Conservation (phyloP, 2,113 vertebrate genomes). For the Hassar affinis region DNA sequence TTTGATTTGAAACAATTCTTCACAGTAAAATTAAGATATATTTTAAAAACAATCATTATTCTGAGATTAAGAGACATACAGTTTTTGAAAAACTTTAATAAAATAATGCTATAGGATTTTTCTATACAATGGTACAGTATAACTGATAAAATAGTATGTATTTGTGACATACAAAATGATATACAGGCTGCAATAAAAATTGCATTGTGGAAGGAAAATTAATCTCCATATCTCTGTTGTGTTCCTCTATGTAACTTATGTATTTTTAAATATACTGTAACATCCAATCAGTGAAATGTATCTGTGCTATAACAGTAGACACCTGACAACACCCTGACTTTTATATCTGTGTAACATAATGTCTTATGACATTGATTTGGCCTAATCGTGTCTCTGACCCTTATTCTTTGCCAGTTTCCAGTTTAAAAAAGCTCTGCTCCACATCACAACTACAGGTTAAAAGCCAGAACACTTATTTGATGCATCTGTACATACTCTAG, state of each 20-base stretch:
- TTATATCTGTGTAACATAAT: not conserved
- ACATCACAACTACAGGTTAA: not conserved
- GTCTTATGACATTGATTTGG: not conserved
- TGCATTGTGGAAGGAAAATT: not conserved
- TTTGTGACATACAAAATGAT: not conserved
- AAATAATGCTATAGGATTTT: not conserved
- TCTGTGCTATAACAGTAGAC: not conserved
- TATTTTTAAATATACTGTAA: not conserved
- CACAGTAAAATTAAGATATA: not conserved
- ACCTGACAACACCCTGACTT: not conserved
- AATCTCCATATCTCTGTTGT: not conserved
- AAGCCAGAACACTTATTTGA: slow-evolving; percentile 1
- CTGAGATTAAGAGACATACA: not conserved
- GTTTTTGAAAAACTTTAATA: not conserved
- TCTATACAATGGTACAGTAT: not conserved
- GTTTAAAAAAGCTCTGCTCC: not conserved
- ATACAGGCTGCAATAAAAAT: not conserved
- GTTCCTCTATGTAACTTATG: not conserved
- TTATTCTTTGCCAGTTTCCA: not conserved
- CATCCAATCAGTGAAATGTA: not conserved
- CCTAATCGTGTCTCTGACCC: not conserved
- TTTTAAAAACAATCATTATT: not conserved
- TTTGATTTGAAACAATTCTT: not conserved
- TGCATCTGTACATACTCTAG: not conserved
- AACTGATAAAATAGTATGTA: not conserved